Evolutionary conservation across 2,113 vertebrate species (phyloP).

Genomic region (Gallinago jamesoni): DNA sequence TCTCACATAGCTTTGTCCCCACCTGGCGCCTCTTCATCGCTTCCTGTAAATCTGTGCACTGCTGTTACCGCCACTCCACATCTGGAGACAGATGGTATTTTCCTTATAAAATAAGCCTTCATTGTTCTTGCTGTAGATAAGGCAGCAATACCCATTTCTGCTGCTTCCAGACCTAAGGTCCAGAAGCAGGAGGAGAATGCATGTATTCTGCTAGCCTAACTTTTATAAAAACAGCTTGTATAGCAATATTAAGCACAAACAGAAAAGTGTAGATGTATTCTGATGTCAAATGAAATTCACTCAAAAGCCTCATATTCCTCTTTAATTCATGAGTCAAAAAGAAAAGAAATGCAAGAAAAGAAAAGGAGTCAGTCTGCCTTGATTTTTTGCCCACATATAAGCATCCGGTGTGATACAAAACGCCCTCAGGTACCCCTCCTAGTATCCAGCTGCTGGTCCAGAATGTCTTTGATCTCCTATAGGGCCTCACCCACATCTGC

Average conservation of each 20-base stretch:
- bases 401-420: background rate
- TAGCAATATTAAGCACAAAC: background rate
- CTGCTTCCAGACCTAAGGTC: background rate
- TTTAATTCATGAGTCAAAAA: background rate
- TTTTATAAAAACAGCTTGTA: background rate
- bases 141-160: background rate
- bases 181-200: background rate
- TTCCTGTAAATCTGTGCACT: background rate
- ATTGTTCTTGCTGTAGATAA: background rate
- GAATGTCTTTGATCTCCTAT: conserved; percentile 18
- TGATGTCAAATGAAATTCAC: background rate
- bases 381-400: background rate
- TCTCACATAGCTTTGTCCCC: background rate
- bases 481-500: background rate
- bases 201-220: background rate
- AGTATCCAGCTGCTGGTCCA: conserved; percentile 19
- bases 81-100: background rate
- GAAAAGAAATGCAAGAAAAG: background rate
- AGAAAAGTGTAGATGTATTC: background rate
- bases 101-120: background rate
- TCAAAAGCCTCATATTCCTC: background rate
- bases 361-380: background rate
- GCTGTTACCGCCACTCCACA: background rate
- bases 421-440: background rate
- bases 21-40: background rate